Percentiles rank a stretch among this genome's conserved stretches.
Conservation (phyloP, 2,797 vertebrate genomes). For the Gambusia yucatana region DNA sequence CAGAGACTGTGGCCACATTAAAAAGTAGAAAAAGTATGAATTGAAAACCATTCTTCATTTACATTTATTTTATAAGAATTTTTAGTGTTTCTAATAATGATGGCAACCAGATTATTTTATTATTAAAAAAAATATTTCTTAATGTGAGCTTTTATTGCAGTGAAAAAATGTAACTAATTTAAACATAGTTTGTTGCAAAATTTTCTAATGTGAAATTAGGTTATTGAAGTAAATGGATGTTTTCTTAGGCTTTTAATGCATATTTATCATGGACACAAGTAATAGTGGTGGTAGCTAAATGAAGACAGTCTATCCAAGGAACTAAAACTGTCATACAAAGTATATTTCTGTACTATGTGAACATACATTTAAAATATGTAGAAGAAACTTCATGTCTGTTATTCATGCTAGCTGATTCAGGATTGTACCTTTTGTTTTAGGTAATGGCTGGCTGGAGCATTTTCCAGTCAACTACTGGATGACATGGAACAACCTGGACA, state of each 20-base stretch:
- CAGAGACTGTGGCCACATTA: background rate
- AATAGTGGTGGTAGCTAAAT: background rate
- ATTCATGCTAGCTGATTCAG: background rate
- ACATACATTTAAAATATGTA: background rate
- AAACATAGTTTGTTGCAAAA: background rate
- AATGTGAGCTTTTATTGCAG: background rate
- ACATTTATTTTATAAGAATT: background rate
- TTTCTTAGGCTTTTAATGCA: background rate
- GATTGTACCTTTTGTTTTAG: background rate
- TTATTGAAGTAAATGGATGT: background rate
- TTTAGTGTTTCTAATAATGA: background rate
- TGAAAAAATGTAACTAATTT: background rate
- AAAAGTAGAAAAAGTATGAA: background rate
- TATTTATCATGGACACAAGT: background rate
- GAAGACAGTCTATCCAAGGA: background rate
- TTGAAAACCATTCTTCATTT: background rate
- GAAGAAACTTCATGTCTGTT: slow-evolving; percentile 6
- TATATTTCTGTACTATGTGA: background rate
- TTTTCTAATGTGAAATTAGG: background rate
- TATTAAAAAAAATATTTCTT: background rate
- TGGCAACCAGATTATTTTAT: background rate
- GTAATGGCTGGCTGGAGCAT: background rate
- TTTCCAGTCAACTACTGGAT: background rate
- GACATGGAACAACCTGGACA: background rate
- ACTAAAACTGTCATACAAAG: background rate